These are phyloP conservation scores for Synaphobranchus kaupii DNA, from an alignment of 2,797 vertebrate species.

Conservation along the genomic window DNA sequence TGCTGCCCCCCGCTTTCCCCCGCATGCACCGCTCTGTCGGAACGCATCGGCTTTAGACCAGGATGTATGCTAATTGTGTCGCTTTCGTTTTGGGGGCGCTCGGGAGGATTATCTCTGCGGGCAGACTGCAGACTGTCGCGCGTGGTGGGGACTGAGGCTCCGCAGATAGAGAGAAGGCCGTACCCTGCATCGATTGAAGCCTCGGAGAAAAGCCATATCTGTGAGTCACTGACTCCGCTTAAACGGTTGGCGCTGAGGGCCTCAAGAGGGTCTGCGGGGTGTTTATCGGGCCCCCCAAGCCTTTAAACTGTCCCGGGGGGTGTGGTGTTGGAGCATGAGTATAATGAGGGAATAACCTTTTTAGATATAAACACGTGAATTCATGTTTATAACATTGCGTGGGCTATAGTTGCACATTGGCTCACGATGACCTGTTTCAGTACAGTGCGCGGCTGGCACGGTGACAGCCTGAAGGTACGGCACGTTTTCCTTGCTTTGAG, in stretches of 20 bases:
- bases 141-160: neutral
- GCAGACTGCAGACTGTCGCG: constrained; percentile 44
- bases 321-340: neutral
- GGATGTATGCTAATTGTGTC: neutral
- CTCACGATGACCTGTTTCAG: neutral
- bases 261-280: neutral
- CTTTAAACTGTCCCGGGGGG: neutral
- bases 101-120: constrained; percentile 41
- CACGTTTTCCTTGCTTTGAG: neutral
- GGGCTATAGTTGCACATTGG: neutral
- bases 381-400: neutral
- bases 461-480: neutral
- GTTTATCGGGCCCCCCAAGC: neutral
- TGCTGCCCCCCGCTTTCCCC: too few relatives aligned
- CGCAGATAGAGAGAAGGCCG: constrained; percentile 26
- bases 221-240: neutral
- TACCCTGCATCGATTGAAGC: neutral
- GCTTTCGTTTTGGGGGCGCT: neutral
- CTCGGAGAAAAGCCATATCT: neutral
- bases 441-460: neutral
- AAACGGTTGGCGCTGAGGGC: neutral
- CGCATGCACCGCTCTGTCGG: neutral
- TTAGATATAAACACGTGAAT: neutral
- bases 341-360: neutral
- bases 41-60: neutral